phyloP scores from a whole-genome alignment of 92 coral and sea anemone species.

The Epizoanthus stellaris region DNA sequence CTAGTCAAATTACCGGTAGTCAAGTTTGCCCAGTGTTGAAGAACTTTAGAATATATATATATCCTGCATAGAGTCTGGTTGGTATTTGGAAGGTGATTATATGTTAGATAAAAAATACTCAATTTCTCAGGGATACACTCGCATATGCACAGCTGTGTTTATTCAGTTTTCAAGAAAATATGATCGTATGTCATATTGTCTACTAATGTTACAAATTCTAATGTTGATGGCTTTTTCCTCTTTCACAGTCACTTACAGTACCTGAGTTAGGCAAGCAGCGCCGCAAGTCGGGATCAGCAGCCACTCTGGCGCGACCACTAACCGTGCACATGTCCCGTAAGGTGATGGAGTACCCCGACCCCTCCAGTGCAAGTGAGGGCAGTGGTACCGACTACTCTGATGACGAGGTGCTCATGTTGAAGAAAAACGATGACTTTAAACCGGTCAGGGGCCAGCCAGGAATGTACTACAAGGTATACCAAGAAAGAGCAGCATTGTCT shows the following conservation, averaged over 20 bases:
- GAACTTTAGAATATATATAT: no score
- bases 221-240: background rate
- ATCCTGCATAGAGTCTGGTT: no score
- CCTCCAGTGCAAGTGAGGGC: constrained; percentile 83
- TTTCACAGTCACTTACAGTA: constrained; percentile 71
- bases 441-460: constrained; percentile 99
- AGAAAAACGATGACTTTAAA: constrained; percentile 86
- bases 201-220: background rate
- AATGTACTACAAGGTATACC: constrained; percentile 91
- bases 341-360: constrained; percentile 76
- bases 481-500: background rate
- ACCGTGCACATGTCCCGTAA: constrained; percentile 97
- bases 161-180: no score
- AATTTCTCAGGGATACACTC: no score
- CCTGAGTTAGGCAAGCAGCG: constrained; percentile 78
- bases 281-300: constrained; percentile 73
- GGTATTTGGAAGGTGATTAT: no score
- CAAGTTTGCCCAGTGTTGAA: no score
- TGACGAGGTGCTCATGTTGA: constrained; percentile 91
- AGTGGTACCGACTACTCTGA: constrained; percentile 98
- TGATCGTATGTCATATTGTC: no score
- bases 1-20: no score
- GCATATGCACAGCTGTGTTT: no score
- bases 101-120: no score
- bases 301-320: constrained; percentile 80